Base-by-base conservation (phyloP, 1,140 invertebrate species). In the Bombus huntii region DNA sequence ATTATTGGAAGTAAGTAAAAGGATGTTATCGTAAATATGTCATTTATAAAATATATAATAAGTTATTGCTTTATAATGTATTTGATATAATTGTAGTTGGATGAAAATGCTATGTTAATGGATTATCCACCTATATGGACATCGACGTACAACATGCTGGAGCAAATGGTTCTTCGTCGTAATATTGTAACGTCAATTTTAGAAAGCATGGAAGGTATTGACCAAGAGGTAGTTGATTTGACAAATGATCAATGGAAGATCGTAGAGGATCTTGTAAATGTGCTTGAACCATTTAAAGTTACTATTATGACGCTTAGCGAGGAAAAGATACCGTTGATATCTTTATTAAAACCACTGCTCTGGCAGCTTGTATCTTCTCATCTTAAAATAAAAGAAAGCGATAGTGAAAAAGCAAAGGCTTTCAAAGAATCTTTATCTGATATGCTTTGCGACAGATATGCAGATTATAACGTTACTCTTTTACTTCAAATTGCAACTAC, bases 241-340 rank as follows among this genome's bases (percentile, higher is more conserved):
- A 92, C 90, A 39, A 89, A 91, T 4, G 94, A 95, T 3, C 94
- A 96, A 34, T 96, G 96, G 96, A 93, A 93, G 53, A 87, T 96
- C 2, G 90, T 96, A n/a, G 93, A 94, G 59, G 96, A 96, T 87
- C 89, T 96, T 12, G 93, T 96, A 8, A 92, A 91, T 47, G 95
- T 96, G 25, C 90, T 96, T 0, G 94, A 96, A 42, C 96, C 96
- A 5, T 96, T 96, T 39, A 96, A 96, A 95, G 95, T 96, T n/a
- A 96, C 95, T 8, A 95, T 96, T 37, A 94, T 96, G 91, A 96
- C 96, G 0, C 90, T 96, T 1, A 95, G 95, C 77, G 96, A 96
- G 88, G 96, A 96, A 80, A 96, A 95, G 86, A 95, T 95, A 87
- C 95, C 96, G 44, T 87, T 96, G 0, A 95, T 96, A 87, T 96